Evolutionary conservation across 1,140 invertebrate genomes (phyloP).

Genomic region (Aphaenogaster ashmeadi): DNA sequence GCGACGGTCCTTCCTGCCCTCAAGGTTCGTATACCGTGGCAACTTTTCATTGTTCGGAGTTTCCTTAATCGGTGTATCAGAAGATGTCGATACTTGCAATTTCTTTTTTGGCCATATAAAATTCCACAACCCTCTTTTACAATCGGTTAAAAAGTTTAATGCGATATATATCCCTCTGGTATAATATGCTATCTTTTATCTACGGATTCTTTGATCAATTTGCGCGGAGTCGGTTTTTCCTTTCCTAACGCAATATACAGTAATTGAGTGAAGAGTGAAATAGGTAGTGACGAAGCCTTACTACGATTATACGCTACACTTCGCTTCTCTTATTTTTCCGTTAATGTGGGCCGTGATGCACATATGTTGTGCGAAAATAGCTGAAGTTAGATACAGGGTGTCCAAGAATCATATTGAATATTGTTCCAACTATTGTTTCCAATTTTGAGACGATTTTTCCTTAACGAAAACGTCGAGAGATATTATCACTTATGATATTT

Average conservation of each 20-base stretch:
- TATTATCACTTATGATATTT: not conserved
- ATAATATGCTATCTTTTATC: not conserved
- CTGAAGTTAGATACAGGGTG: constrained; percentile 4
- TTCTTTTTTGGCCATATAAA: not conserved
- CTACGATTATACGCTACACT: constrained; percentile 4
- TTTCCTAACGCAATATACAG: not conserved
- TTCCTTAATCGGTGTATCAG: not conserved
- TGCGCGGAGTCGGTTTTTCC: not conserved
- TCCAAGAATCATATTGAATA: not conserved
- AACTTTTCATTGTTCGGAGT: not conserved
- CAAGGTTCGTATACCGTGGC: constrained; percentile 85
- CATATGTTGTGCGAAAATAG: not conserved
- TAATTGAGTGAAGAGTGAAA: not conserved
- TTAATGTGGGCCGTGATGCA: constrained; percentile 27
- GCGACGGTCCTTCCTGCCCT: constrained; percentile 86
- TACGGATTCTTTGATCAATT: not conserved
- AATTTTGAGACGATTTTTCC: not conserved
- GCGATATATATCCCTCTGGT: not conserved
- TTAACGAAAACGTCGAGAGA: not conserved
- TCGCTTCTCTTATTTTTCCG: constrained; percentile 1
- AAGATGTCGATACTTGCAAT: not conserved
- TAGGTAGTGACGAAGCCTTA: constrained; percentile 11
- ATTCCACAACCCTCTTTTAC: not conserved
- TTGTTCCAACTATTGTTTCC: not conserved
- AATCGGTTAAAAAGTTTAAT: not conserved